Evolutionary conservation across 2,113 vertebrate genomes (phyloP).

Genomic region (Phasianus colchicus): DNA sequence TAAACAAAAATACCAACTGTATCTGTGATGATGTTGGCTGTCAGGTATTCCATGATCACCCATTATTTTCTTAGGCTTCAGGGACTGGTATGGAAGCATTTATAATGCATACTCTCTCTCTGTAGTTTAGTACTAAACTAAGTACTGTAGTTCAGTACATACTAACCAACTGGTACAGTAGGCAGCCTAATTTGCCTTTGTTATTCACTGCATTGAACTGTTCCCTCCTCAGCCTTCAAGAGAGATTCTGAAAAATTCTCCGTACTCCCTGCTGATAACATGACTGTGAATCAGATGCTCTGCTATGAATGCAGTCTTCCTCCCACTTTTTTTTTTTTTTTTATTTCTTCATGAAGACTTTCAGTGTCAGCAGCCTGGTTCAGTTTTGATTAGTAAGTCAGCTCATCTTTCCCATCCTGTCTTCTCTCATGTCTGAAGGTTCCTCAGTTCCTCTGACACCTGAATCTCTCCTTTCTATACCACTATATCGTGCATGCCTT

Average conservation of each 20-base stretch:
- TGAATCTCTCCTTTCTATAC: background rate
- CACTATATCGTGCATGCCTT: background rate
- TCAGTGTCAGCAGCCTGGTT: background rate
- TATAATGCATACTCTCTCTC: background rate
- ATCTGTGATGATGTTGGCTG: accelerated
- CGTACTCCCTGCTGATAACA: background rate
- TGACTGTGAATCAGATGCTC: background rate
- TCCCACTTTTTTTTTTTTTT: background rate
- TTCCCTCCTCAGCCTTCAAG: background rate
- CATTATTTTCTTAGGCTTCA: background rate
- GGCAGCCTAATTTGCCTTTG: background rate
- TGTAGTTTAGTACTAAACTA: background rate
- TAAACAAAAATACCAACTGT: background rate
- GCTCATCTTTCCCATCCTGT: background rate
- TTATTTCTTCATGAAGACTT: background rate
- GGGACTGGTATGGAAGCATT: background rate
- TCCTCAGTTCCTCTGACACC: background rate
- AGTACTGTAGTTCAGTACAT: too few relatives aligned
- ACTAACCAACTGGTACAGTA: background rate
- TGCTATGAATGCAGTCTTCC: background rate
- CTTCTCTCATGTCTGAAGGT: background rate
- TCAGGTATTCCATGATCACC: background rate
- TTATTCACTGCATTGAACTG: background rate
- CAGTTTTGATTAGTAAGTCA: background rate
- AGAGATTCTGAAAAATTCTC: background rate